A percentile compares a stretch with the other conserved stretches of the same genome.
These are phyloP conservation scores for Pagrus major DNA, from an alignment of 2,113 vertebrate genomes.

Conservation along the genomic window DNA sequence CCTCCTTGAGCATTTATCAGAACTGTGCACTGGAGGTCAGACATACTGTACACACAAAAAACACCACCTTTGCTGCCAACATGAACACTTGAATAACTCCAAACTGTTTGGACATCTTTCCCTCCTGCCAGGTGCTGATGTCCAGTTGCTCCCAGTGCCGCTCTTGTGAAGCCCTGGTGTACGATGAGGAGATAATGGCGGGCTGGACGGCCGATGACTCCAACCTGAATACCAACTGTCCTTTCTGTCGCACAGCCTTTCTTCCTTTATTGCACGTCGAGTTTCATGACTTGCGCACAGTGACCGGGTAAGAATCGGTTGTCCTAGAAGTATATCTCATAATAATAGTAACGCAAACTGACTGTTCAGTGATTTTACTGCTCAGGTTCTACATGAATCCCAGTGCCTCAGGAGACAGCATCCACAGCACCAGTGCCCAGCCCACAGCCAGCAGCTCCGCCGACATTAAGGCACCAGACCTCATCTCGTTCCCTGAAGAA, in stretches of 20 bases:
- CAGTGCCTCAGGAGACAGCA: conserved; percentile 93
- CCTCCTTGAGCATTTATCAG: conserved; percentile 96
- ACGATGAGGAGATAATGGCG: conserved; percentile 99
- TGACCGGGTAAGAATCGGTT: conserved; percentile 83
- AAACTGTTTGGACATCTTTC: background rate
- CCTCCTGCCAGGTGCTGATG: conserved; percentile 91
- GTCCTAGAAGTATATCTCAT: background rate
- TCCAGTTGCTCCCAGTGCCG: conserved; percentile 97
- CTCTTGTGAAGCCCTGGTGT: conserved; percentile 92
- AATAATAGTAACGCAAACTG: background rate
- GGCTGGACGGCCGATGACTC: conserved; percentile 98
- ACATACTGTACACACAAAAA: background rate
- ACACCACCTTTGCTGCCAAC: background rate
- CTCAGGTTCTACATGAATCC: conserved; percentile 93
- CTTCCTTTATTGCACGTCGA: conserved; percentile 95
- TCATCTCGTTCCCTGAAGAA: conserved; percentile 83
- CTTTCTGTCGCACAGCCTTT: conserved; percentile 94
- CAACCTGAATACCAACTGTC: conserved; percentile 96
- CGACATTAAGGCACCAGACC: conserved; percentile 86
- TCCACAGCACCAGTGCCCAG: conserved; percentile 87
- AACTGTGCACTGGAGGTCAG: conserved; percentile 96
- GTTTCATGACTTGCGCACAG: conserved; percentile 94
- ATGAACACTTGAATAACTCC: background rate
- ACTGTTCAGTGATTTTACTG: background rate
- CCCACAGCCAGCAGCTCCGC: conserved; percentile 79